These are phyloP conservation scores for Epinephelus fuscoguttatus DNA, from an alignment of 2,113 vertebrate genomes.

Conservation along the genomic window DNA sequence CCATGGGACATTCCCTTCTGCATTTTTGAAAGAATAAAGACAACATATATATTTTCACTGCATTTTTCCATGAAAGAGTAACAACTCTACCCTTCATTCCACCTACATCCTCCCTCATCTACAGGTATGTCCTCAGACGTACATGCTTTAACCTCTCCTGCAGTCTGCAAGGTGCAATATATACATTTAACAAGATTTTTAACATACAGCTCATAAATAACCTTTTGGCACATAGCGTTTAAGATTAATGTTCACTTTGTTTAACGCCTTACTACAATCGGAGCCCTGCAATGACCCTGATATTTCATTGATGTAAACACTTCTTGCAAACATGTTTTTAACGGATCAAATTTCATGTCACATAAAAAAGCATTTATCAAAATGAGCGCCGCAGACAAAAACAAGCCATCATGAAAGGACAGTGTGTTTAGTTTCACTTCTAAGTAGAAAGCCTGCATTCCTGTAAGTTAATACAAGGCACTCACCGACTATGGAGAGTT, in stretches of 20 bases:
- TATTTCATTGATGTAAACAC: slow-evolving; percentile 27
- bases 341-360: slow-evolving; percentile 36
- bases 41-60: background rate
- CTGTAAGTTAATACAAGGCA: slow-evolving; percentile 71
- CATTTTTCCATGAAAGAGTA: background rate
- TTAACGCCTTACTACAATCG: background rate
- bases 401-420: slow-evolving; percentile 52
- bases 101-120: background rate
- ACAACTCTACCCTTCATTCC: slow-evolving; percentile 10
- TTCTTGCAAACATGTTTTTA: slow-evolving; percentile 34
- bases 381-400: slow-evolving; percentile 57
- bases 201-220: slow-evolving; percentile 51
- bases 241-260: slow-evolving; percentile 13
- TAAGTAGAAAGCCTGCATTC: slow-evolving; percentile 65
- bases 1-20: background rate
- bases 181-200: slow-evolving; percentile 51
- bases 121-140: slow-evolving; percentile 20
- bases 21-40: background rate
- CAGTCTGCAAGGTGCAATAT: slow-evolving; percentile 50
- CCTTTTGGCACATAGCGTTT: slow-evolving; percentile 8
- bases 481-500: slow-evolving; percentile 44
- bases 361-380: slow-evolving; percentile 43
- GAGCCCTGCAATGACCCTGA: slow-evolving; percentile 7
- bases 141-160: slow-evolving; percentile 19
- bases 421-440: slow-evolving; percentile 65